A percentile compares a stretch with the other conserved stretches of the same genome.
Conservation (phyloP, 2,888 invertebrate species). For the Drosophila demipolita region DNA sequence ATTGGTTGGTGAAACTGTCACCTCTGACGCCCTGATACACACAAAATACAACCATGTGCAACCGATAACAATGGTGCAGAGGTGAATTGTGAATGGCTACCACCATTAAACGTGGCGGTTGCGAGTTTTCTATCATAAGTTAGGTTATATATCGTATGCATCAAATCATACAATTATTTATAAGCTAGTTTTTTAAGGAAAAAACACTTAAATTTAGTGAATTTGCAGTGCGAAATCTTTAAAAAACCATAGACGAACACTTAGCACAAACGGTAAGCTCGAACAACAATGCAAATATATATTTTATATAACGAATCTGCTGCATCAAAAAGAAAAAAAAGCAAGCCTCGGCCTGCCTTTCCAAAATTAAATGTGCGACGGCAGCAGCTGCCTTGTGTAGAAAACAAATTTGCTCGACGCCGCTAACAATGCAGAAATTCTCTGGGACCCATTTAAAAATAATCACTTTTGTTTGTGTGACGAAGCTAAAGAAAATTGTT, state of each 20-base stretch:
- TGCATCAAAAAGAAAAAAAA: slow-evolving; percentile 53
- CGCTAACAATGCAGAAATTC: slow-evolving; percentile 9
- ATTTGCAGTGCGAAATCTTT: slow-evolving; percentile 85
- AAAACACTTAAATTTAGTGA: slow-evolving; percentile 85
- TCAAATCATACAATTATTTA: slow-evolving; percentile 85
- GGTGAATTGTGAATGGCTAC: slow-evolving; percentile 59
- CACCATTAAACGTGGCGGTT: slow-evolving; percentile 79
- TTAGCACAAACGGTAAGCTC: slow-evolving; percentile 85
- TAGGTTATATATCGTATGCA: slow-evolving; percentile 85
- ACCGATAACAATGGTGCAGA: slow-evolving; percentile 43
- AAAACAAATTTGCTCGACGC: slow-evolving; percentile 36
- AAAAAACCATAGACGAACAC: slow-evolving; percentile 83
- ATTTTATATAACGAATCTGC: slow-evolving; percentile 76
- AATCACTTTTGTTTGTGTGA: slow-evolving; percentile 13
- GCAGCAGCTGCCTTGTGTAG: slow-evolving; percentile 70
- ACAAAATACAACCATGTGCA: slow-evolving; percentile 43
- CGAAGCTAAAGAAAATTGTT: slow-evolving; percentile 9
- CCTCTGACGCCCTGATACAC: slow-evolving; percentile 11
- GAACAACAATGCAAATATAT: slow-evolving; percentile 53
- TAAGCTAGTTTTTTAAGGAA: slow-evolving; percentile 85
- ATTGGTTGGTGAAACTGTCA: background rate
- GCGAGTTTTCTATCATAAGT: slow-evolving; percentile 84
- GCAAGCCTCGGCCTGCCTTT: slow-evolving; percentile 61
- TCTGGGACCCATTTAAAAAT: slow-evolving; percentile 4
- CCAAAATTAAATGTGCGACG: slow-evolving; percentile 68